Evolutionary conservation across 2,888 invertebrate species (phyloP), one percentile per base, ranked within the genome.

Genomic region (Xiphydria camelus): DNA sequence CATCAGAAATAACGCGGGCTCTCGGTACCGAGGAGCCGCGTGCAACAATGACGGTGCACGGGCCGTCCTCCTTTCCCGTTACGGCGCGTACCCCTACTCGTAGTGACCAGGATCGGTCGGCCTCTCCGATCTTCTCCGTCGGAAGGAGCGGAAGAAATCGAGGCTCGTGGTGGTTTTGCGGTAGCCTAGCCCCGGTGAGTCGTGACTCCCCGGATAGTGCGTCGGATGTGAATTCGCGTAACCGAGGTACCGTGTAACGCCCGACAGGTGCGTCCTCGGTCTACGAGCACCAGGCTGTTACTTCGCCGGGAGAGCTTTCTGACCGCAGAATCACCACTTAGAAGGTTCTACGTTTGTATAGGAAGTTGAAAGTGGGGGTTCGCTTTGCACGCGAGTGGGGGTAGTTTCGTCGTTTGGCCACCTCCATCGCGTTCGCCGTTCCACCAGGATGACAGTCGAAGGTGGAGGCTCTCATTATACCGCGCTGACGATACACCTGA

Each of bases 361-460:
- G 38, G 22, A 25, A 36, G 17, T 45, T 41, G 34, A 38, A 37
- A 53, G 56, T 52, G 58, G 60, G 59, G 61, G 62, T 55, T 53
- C 46, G 41, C 38, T 37, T 50, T 49, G 47, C 49, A 32, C 39
- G 26, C 51, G 48, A 60, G 64, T 63, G 66, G 68, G 68, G 67
- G 58, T 66, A 63, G 57, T 62, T 55, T 51, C 45, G 40, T 41
- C 55, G 54, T 61, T 62, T 58, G 61, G 68, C 70, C 70, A 70
- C 68, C 70, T 71, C 69, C 70, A 70, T 59, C 55, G 52, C 57
- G 57, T 64, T 60, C 64, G 65, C 65, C 49, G 41, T 33, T 39
- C 44, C 62, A 70, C 55, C 68, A 70, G 70, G 70, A 62, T 57
- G 64, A 45, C 64, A 71, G 66, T 69, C 52, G 44, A 51, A 50